phyloP scores from a whole-genome alignment of 2,797 vertebrate species.

The Allobates femoralis region DNA sequence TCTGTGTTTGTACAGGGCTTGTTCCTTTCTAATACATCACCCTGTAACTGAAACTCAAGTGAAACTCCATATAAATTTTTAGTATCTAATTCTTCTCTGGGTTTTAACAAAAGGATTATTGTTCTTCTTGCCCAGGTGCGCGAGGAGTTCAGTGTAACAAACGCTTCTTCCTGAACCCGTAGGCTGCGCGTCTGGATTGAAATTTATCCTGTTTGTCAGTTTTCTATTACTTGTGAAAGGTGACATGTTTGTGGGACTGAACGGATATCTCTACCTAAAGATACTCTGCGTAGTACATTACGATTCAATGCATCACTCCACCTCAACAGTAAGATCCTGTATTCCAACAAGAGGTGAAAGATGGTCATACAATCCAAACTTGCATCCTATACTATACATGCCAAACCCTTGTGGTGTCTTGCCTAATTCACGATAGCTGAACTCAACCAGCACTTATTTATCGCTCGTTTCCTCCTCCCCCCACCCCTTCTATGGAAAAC shows the following conservation, averaged over 20 bases:
- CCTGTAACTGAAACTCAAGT: slow-evolving; percentile 50
- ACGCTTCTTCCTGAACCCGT: neutral
- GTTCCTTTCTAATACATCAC: slow-evolving; percentile 8
- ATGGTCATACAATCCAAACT: no score
- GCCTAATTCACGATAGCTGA: no score
- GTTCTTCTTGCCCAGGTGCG: slow-evolving; percentile 53
- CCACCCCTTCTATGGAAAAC: no score
- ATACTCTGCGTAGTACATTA: no score
- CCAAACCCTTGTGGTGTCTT: no score
- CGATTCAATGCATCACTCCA: no score
- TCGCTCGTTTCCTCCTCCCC: no score
- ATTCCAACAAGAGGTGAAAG: no score
- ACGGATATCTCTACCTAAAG: neutral
- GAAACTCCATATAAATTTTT: slow-evolving; percentile 27
- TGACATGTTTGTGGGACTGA: neutral
- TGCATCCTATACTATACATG: no score
- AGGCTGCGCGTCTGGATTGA: neutral
- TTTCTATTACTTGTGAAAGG: neutral
- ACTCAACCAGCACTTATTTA: no score
- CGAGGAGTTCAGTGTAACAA: neutral
- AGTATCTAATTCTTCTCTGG: slow-evolving; percentile 9
- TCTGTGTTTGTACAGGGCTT: slow-evolving; percentile 36
- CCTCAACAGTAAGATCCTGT: no score
- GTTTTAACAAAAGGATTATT: slow-evolving; percentile 40
- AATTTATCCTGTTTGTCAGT: neutral